phyloP scores from a whole-genome alignment of 2,113 vertebrate species.

The Hippocampus guttulatus region DNA sequence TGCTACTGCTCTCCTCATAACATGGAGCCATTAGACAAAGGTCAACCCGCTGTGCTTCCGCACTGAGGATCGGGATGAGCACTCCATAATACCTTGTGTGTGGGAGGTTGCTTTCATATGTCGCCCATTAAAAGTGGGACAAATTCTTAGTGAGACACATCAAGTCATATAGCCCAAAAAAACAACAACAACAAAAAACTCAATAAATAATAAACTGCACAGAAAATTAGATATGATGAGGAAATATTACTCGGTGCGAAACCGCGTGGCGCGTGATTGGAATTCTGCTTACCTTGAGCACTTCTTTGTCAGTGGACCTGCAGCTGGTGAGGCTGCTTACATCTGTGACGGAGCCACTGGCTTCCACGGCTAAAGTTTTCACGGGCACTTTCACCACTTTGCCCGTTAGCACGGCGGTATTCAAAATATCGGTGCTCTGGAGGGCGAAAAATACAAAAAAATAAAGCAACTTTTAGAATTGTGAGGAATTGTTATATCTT shows the following conservation, averaged over 20 bases:
- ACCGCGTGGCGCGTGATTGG: not conserved
- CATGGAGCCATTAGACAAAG: constrained; percentile 47
- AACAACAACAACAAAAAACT: not conserved
- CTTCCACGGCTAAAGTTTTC: constrained; percentile 83
- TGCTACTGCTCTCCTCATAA: constrained; percentile 18
- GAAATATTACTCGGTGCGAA: not conserved
- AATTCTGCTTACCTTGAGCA: constrained; percentile 77
- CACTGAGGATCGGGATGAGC: constrained; percentile 38
- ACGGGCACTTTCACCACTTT: constrained; percentile 79
- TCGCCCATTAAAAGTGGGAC: not conserved
- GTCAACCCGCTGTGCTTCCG: constrained; percentile 34
- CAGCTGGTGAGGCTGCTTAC: constrained; percentile 85
- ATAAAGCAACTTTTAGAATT: not conserved
- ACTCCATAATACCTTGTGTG: constrained; percentile 30
- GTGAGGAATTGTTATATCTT: no score
- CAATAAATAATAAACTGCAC: not conserved
- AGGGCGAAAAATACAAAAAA: constrained; percentile 7
- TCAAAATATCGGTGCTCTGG: constrained; percentile 85
- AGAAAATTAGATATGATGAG: not conserved
- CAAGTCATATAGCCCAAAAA: not conserved
- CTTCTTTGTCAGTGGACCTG: constrained; percentile 78
- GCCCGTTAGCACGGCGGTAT: constrained; percentile 87
- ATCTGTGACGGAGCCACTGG: constrained; percentile 76
- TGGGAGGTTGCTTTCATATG: constrained; percentile 29
- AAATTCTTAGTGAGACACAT: constrained; percentile 6